Conservation (phyloP, 1,140 invertebrate species). For the Adelges cooleyi region DNA sequence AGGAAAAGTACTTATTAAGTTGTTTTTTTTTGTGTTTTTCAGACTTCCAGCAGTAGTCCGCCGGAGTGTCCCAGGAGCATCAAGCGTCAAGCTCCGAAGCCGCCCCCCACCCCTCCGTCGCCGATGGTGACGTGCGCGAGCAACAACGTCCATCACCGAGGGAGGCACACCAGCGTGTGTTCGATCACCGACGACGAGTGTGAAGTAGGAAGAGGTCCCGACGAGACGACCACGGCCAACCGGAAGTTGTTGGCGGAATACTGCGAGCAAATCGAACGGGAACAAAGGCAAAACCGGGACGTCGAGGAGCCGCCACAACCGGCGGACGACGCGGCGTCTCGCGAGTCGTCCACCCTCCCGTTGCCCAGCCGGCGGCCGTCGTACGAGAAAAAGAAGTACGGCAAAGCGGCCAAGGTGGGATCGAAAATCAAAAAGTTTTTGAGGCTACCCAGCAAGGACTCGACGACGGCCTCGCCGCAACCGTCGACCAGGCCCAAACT, state of each 20-base stretch:
- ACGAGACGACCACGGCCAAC: neutral
- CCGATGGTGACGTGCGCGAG: neutral
- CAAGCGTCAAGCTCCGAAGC: conserved; percentile 33
- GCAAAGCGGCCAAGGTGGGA: conserved; percentile 40
- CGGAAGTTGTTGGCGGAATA: conserved; percentile 6
- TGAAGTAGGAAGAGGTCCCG: neutral
- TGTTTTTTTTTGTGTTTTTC: too few relatives aligned
- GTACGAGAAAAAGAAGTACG: conserved; percentile 29
- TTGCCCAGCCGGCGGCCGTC: neutral
- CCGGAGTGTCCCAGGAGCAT: conserved; percentile 15
- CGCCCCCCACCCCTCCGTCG: conserved; percentile 9
- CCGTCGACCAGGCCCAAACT: conserved; percentile 49
- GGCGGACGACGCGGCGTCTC: neutral
- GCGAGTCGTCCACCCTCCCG: neutral
- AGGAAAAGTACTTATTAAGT: too few relatives aligned
- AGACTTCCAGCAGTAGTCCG: conserved; percentile 42
- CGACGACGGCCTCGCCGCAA: conserved; percentile 38
- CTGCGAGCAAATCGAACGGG: conserved; percentile 21
- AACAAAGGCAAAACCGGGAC: neutral
- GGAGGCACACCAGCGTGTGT: neutral
- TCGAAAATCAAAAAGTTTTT: conserved; percentile 75
- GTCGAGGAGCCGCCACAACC: neutral
- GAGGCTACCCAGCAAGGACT: conserved; percentile 43
- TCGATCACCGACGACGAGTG: conserved; percentile 5
- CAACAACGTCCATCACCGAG: neutral